Evolutionary conservation across 2,888 invertebrate species (phyloP).

Genomic region (Fabriciana adippe): DNA sequence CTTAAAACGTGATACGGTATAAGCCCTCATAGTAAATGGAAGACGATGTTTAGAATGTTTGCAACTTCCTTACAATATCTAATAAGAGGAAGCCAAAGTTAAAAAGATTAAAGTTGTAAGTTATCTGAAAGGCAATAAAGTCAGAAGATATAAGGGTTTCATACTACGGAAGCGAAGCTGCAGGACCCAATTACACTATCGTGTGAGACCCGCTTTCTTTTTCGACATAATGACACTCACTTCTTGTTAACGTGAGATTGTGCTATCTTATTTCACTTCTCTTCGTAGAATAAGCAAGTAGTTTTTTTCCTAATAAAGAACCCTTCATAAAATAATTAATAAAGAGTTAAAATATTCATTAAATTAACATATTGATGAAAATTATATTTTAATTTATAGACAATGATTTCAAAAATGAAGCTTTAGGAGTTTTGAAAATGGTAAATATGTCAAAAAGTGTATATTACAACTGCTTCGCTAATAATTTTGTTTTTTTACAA

Average conservation of each 20-base stretch:
- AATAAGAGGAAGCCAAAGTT: neutral
- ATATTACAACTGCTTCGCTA: no score
- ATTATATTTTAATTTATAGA: no score
- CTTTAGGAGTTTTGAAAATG: no score
- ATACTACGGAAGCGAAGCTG: conserved; percentile 37
- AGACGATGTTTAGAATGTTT: conserved; percentile 12
- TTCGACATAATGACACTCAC: conserved; percentile 45
- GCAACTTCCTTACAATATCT: conserved; percentile 3
- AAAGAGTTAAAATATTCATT: no score
- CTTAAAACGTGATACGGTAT: conserved; percentile 10
- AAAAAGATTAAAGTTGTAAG: conserved; percentile 17
- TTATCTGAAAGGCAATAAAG: conserved; percentile 18
- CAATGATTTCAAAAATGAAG: no score
- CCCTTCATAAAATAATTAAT: conserved; percentile 32
- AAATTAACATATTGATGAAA: no score
- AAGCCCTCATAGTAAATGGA: conserved; percentile 8
- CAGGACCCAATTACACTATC: conserved; percentile 49
- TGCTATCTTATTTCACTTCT: conserved; percentile 33
- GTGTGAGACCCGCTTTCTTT: conserved; percentile 45
- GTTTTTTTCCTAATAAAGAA: conserved; percentile 32
- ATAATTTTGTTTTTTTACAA: no score
- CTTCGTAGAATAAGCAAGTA: neutral
- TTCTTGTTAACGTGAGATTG: conserved; percentile 44
- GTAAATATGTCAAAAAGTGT: no score
- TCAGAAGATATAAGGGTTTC: conserved; percentile 38